phyloP scores from a whole-genome alignment of 2,797 vertebrate species.

The Pristis pectinata region DNA sequence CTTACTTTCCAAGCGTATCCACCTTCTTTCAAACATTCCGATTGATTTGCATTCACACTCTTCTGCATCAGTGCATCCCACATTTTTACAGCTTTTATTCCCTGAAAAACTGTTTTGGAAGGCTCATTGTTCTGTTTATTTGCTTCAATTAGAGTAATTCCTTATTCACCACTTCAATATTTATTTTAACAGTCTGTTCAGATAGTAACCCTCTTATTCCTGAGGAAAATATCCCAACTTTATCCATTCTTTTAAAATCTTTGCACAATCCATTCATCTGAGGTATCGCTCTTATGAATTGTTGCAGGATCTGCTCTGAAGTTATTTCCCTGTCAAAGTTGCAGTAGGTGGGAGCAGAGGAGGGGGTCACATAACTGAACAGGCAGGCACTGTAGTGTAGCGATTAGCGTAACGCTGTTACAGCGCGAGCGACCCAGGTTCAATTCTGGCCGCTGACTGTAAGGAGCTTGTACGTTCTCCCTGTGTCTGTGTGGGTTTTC shows the following conservation, averaged over 20 bases:
- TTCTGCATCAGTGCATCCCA: background rate
- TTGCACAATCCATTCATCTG: background rate
- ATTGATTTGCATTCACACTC: background rate
- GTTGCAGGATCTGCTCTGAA: background rate
- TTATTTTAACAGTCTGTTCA: background rate
- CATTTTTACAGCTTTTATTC: background rate
- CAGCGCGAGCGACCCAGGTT: too few relatives aligned
- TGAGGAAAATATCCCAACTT: background rate
- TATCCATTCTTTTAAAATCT: background rate
- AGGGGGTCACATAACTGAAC: background rate
- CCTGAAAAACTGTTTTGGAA: background rate
- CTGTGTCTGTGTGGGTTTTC: too few relatives aligned
- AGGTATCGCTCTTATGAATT: background rate
- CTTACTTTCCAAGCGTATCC: background rate
- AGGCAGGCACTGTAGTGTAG: too few relatives aligned
- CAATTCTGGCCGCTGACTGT: too few relatives aligned
- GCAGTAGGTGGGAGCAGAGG: too few relatives aligned
- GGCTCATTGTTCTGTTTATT: background rate
- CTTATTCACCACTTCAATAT: background rate
- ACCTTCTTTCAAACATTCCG: background rate
- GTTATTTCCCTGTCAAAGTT: background rate
- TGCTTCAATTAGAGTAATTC: background rate
- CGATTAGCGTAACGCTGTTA: too few relatives aligned
- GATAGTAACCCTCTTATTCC: background rate
- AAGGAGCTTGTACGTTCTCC: too few relatives aligned